phyloP scores from a whole-genome alignment of 2,113 vertebrate genomes.

The Naja naja region DNA sequence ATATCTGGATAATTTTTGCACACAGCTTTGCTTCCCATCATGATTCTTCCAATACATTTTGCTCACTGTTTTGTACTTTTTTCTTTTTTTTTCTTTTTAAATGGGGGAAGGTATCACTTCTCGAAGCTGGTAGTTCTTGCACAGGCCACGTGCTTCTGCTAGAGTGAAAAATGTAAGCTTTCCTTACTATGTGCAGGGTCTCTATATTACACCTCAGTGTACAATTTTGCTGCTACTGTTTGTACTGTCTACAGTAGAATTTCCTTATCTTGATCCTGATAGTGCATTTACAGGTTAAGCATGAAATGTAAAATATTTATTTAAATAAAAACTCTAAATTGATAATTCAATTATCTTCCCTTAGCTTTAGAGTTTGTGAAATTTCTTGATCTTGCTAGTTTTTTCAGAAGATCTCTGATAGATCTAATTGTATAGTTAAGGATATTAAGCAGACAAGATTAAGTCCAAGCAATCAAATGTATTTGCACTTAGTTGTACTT shows the following conservation, averaged over 20 bases:
- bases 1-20: slow-evolving; percentile 63
- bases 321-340: slow-evolving; percentile 86
- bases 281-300: slow-evolving; percentile 91
- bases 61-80: slow-evolving; percentile 54
- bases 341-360: slow-evolving; percentile 85
- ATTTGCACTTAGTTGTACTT: slow-evolving; percentile 75
- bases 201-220: slow-evolving; percentile 79
- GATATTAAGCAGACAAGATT: slow-evolving; percentile 78
- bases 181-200: slow-evolving; percentile 83
- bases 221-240: slow-evolving; percentile 93
- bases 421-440: slow-evolving; percentile 82
- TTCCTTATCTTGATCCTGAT: slow-evolving; percentile 84
- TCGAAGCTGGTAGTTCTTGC: slow-evolving; percentile 74
- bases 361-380: slow-evolving; percentile 90
- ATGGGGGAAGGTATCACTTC: slow-evolving; percentile 52
- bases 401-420: slow-evolving; percentile 80
- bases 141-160: slow-evolving; percentile 73
- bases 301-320: slow-evolving; percentile 97
- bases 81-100: slow-evolving; percentile 44
- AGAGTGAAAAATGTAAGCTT: slow-evolving; percentile 71
- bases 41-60: slow-evolving; percentile 64
- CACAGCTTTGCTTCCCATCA: slow-evolving; percentile 70
- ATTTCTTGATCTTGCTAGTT: slow-evolving; percentile 85
- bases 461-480: slow-evolving; percentile 77
- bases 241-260: slow-evolving; percentile 84